A percentile compares a stretch with the other conserved stretches of the same genome.
phyloP scores from a whole-genome alignment of 1,140 invertebrate genomes.

The Scaptodrosophila lebanonensis region DNA sequence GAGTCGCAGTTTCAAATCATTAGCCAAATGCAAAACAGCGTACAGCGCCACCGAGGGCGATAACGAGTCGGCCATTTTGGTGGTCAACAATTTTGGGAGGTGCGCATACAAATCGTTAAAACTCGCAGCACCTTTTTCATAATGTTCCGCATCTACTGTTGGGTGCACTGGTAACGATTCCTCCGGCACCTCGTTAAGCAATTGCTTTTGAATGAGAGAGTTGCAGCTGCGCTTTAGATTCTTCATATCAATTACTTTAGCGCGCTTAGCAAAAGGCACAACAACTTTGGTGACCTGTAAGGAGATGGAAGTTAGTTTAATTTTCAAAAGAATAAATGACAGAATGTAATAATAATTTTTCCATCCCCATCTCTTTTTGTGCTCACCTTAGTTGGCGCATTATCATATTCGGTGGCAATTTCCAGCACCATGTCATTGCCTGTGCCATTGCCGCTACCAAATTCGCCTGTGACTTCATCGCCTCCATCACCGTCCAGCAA shows the following conservation, averaged over 20 bases:
- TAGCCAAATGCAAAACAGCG: conserved; percentile 86
- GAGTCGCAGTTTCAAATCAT: conserved; percentile 80
- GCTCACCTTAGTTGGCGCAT: conserved; percentile 63
- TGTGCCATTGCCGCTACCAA: conserved; percentile 3
- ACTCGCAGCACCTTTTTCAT: conserved; percentile 50
- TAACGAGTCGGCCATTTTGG: conserved; percentile 81
- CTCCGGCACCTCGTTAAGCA: conserved; percentile 25
- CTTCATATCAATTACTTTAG: conserved; percentile 87
- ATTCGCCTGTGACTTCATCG: conserved; percentile 35
- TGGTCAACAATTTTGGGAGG: conserved; percentile 80
- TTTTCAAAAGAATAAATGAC: not conserved
- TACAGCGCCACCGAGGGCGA: conserved; percentile 85
- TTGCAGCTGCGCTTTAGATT: conserved; percentile 82
- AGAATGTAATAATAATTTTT: not conserved
- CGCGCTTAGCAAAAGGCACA: conserved; percentile 83
- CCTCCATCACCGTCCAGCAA: not conserved
- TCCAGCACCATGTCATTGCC: conserved; percentile 65
- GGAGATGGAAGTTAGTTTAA: not conserved
- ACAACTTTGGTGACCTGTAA: conserved; percentile 80
- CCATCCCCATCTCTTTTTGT: no score
- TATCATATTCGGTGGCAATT: conserved; percentile 69
- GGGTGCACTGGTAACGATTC: conserved; percentile 45
- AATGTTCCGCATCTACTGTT: conserved; percentile 39
- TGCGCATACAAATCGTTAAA: conserved; percentile 79
- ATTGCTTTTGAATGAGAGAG: conserved; percentile 76